These are phyloP conservation scores for Dermatemys mawii DNA, from an alignment of 2,113 vertebrate species.

Conservation along the genomic window DNA sequence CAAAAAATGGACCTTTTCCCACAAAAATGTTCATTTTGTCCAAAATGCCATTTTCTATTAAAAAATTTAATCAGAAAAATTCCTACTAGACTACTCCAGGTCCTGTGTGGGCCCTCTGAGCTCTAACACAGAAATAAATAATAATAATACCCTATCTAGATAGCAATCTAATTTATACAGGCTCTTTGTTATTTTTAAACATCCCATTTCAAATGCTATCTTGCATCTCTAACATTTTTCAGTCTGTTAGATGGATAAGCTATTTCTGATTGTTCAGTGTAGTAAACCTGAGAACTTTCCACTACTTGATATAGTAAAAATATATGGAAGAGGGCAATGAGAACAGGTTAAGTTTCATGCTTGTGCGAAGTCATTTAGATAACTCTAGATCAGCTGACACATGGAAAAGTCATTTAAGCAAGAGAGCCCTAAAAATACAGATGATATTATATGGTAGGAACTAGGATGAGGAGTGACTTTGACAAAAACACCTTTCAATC, in stretches of 20 bases:
- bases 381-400: conserved; percentile 51
- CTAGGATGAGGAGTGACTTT: neutral
- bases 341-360: conserved; percentile 47
- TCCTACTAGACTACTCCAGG: neutral
- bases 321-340: neutral
- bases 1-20: neutral
- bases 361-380: conserved; percentile 52
- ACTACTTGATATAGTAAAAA: conserved; percentile 45
- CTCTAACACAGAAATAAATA: neutral
- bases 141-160: neutral
- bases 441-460: conserved; percentile 13
- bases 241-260: conserved; percentile 31
- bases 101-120: neutral
- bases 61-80: neutral
- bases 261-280: conserved; percentile 39
- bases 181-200: neutral
- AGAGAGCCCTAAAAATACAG: conserved; percentile 16
- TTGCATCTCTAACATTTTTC: neutral
- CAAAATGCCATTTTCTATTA: neutral
- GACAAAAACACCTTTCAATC: conserved; percentile 43
- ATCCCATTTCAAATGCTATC: neutral
- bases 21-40: neutral
- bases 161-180: neutral
- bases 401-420: conserved; percentile 51
- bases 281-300: conserved; percentile 54